Percentiles rank a stretch among this genome's conserved stretches.
phyloP scores from a whole-genome alignment of 2,888 invertebrate species.

The Tachina lurida region DNA sequence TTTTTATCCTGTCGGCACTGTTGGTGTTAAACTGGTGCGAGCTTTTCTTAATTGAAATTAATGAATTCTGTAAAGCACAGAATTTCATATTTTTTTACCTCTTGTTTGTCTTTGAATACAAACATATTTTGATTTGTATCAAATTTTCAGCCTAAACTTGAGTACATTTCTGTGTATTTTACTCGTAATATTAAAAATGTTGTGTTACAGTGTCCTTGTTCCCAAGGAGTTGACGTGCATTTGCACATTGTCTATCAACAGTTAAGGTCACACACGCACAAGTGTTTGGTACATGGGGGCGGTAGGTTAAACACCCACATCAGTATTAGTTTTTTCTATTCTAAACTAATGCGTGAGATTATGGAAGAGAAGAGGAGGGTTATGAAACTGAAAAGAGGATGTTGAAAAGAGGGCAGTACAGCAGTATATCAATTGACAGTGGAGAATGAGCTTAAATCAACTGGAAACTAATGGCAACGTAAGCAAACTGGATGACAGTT shows the following conservation, averaged over 20 bases:
- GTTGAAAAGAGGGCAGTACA: no score
- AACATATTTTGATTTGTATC: not conserved
- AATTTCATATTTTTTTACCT: slow-evolving; percentile 3
- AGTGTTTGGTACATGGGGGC: not conserved
- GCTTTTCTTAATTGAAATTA: slow-evolving; percentile 67
- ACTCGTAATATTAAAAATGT: not conserved
- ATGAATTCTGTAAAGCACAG: slow-evolving; percentile 39
- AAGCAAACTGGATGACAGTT: no score
- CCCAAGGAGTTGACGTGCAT: not conserved
- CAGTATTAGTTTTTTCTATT: no score
- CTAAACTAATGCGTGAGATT: no score
- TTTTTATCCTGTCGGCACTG: not conserved
- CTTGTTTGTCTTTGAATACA: not conserved
- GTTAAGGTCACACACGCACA: slow-evolving; percentile 39
- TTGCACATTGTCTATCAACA: slow-evolving; percentile 28
- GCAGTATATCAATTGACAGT: no score
- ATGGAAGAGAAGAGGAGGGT: no score
- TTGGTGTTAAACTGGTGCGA: not conserved
- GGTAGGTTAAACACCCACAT: not conserved
- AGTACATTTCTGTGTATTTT: not conserved
- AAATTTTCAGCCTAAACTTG: not conserved
- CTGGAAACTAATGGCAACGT: no score
- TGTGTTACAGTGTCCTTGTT: not conserved
- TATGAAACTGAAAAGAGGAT: no score
- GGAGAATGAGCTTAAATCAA: no score